Evolutionary conservation across 2,888 invertebrate species (phyloP), one percentile per base, ranked within the genome.

Genomic region (Eucera pruinosa): DNA sequence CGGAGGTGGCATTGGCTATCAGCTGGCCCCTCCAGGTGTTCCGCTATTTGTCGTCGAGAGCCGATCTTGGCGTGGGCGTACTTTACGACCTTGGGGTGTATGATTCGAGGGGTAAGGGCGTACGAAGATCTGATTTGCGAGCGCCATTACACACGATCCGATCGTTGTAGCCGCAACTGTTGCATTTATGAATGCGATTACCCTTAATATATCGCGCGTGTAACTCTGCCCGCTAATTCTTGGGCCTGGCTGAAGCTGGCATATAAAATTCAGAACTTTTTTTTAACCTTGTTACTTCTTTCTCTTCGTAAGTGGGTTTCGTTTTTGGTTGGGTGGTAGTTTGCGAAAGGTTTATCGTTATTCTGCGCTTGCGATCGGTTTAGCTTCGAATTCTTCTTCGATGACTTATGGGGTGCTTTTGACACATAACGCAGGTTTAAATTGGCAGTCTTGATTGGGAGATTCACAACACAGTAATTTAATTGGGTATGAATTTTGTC

Each of bases 111-210:
- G 36, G n/a, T n/a, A n/a, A 11, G 9, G 23, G 33, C 25, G 39
- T 13, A 9, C 15, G 33, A 4, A 71, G 74, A 83, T 85, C 81
- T 81, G 82, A 81, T 85, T 84, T 83, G 78, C 80, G 78, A 80
- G 70, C 69, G 55, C 67, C 75, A 78, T 84, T 82, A 71, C 74
- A 71, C 72, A 70, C 65, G 64, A 60, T 45, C 61, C 67, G 75
- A 65, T 72, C 67, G 71, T 84, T 82, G 87, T 80, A 83, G 78
- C 62, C 82, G 84, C 87, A 86, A 86, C 85, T 82, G 86, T 87
- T 87, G 87, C 86, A 86, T 87, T 88, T 87, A 87, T 88, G 86
- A 89, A 86, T 86, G 83, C 85, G 84, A 88, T 88, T 86, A 85
- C 80, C 80, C 77, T 86, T 87, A 85, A 88, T 87, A 86, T 88